These are phyloP conservation scores for Chymomyza procnemis DNA, from an alignment of 2,888 invertebrate genomes.

Conservation along the genomic window DNA sequence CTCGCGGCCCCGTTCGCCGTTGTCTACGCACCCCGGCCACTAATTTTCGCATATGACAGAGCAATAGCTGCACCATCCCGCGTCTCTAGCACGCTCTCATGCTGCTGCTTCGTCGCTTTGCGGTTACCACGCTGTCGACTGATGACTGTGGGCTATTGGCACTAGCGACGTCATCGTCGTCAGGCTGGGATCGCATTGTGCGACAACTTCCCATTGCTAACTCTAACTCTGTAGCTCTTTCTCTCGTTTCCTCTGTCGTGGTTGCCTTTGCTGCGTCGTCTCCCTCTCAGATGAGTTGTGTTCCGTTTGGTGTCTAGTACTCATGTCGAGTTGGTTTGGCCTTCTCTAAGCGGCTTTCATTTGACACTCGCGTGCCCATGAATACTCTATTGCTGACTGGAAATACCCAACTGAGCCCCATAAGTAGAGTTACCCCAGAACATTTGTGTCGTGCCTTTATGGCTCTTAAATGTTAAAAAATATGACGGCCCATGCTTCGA, in stretches of 20 bases:
- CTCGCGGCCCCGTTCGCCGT: conserved; percentile 30
- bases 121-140: conserved; percentile 7
- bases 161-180: conserved; percentile 22
- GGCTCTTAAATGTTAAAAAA: conserved; percentile 69
- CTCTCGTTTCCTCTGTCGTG: neutral
- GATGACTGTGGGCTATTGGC: conserved; percentile 37
- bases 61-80: conserved; percentile 30
- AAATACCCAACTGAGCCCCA: conserved; percentile 17
- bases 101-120: conserved; percentile 31
- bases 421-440: neutral
- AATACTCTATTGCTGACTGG: conserved; percentile 31
- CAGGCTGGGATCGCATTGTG: conserved; percentile 62
- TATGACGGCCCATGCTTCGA: conserved; percentile 26
- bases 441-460: conserved; percentile 46
- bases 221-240: neutral
- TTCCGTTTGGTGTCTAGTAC: conserved; percentile 13
- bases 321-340: conserved; percentile 11
- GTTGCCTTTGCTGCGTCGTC: neutral
- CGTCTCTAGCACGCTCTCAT: neutral
- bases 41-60: conserved; percentile 70
- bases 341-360: conserved; percentile 40
- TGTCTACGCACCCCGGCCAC: conserved; percentile 33
- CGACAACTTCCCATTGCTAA: conserved; percentile 54
- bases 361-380: conserved; percentile 34
- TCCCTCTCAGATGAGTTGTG: neutral